Evolutionary conservation across 2,113 vertebrate genomes (phyloP).

Genomic region (Forbesichthys papilliferus): DNA sequence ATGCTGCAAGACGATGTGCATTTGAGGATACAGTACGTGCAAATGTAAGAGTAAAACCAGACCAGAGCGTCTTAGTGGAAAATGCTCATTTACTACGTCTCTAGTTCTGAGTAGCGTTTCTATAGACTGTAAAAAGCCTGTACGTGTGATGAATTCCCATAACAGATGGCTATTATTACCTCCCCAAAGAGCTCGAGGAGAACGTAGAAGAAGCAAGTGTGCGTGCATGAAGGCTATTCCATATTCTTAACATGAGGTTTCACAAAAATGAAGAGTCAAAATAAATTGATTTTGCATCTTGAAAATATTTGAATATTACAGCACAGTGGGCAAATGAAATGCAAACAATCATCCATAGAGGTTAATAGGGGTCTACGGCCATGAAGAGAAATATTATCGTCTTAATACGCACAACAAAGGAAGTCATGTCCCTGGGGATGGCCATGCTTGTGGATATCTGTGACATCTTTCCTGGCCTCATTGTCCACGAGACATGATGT

Average conservation of each 20-base stretch:
- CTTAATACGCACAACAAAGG: constrained; percentile 17
- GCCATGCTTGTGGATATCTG: constrained; percentile 26
- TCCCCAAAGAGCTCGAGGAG: constrained; percentile 50
- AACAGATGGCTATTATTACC: constrained; percentile 57
- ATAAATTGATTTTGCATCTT: constrained; percentile 58
- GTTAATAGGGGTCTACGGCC: constrained; percentile 52
- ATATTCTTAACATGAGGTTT: constrained; percentile 30
- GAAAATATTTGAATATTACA: constrained; percentile 43
- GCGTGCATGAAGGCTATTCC: constrained; percentile 46
- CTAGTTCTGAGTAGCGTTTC: constrained; percentile 46
- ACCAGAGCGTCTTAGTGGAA: constrained; percentile 53
- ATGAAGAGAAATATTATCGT: constrained; percentile 56
- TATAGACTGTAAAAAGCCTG: constrained; percentile 57
- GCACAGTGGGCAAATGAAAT: constrained; percentile 51
- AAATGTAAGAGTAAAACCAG: constrained; percentile 66
- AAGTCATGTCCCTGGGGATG: constrained; percentile 23
- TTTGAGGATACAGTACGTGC: constrained; percentile 29
- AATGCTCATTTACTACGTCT: constrained; percentile 55
- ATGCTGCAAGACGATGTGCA: no score
- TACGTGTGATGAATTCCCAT: constrained; percentile 54
- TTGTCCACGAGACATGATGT: constrained; percentile 30
- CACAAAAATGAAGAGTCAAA: constrained; percentile 44
- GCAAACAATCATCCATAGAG: constrained; percentile 43
- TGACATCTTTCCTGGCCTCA: constrained; percentile 22
- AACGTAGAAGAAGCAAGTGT: constrained; percentile 62